A percentile compares a stretch with the other conserved stretches of the same genome.
Evolutionary conservation across 2,113 vertebrate species (phyloP).

Genomic region (Rutilus rutilus): DNA sequence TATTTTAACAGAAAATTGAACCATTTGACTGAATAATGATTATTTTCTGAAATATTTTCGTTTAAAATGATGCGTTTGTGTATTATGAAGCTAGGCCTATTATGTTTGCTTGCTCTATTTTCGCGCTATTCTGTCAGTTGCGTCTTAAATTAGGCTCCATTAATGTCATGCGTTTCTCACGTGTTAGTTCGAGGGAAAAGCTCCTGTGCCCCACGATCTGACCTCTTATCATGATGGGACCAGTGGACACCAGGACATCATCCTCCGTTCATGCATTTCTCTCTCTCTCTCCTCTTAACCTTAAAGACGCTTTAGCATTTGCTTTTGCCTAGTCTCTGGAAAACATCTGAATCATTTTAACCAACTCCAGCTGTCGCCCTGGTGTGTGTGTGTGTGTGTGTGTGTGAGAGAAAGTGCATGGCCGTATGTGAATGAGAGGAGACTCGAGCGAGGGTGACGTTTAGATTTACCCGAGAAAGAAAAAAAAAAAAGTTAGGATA

Average conservation of each 20-base stretch:
- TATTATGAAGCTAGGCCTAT: too few relatives aligned
- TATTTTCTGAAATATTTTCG: background rate
- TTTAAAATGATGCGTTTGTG: background rate
- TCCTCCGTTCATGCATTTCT: conserved; percentile 72
- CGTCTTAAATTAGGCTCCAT: conserved; percentile 65
- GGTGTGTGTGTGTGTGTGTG: conserved; percentile 54
- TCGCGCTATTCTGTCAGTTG: conserved; percentile 60
- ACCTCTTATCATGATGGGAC: conserved; percentile 36
- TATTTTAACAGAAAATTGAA: background rate
- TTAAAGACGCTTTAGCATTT: conserved; percentile 80
- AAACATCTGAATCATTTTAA: conserved; percentile 92
- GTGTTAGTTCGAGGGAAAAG: conserved; percentile 56
- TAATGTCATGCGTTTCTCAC: conserved; percentile 73
- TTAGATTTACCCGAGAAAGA: conserved; percentile 64
- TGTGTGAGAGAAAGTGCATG: conserved; percentile 52
- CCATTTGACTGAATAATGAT: background rate
- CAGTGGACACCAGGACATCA: conserved; percentile 69
- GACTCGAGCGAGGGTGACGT: conserved; percentile 66
- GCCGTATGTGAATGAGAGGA: conserved; percentile 60
- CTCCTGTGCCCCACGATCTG: conserved; percentile 60
- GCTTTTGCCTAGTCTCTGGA: conserved; percentile 82
- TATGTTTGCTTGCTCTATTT: conserved; percentile 50
- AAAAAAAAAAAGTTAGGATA: conserved; percentile 55
- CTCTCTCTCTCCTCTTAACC: conserved; percentile 70
- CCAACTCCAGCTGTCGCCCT: conserved; percentile 80